Conservation (phyloP, 1,140 invertebrate genomes). For the Bombus difficillimus region DNA sequence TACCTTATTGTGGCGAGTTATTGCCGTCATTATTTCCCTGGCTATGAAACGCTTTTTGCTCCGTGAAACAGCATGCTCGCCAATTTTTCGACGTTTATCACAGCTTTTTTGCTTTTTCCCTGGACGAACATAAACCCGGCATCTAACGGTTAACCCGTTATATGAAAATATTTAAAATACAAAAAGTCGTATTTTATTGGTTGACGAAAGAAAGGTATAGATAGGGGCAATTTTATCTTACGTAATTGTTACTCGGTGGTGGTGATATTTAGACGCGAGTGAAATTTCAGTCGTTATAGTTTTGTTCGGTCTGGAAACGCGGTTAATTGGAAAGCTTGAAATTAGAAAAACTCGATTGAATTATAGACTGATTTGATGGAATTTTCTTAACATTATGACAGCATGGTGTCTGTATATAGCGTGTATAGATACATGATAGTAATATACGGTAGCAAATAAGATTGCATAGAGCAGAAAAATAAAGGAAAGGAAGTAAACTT, state of each 20-base stretch:
- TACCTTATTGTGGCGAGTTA: constrained; percentile 40
- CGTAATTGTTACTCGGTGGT: not conserved
- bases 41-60: constrained; percentile 1
- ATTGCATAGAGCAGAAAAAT: too few species aligned
- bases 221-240: not conserved
- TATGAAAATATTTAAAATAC: too few species aligned
- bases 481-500: too few species aligned
- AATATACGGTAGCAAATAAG: too few species aligned
- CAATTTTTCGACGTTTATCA: constrained; percentile 4
- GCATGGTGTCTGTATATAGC: too few species aligned
- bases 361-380: too few species aligned
- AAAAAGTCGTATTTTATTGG: not conserved
- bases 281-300: not conserved
- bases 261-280: not conserved
- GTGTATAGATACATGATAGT: too few species aligned
- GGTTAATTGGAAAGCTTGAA: not conserved
- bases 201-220: not conserved
- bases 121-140: not conserved
- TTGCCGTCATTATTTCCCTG: constrained; percentile 26
- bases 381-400: too few species aligned
- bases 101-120: not conserved
- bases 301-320: not conserved
- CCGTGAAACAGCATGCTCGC: not conserved
- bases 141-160: not conserved
- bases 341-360: not conserved